These are phyloP conservation scores for Cynocephalus volans DNA, from an alignment of 2,113 vertebrate genomes.

Conservation along the genomic window DNA sequence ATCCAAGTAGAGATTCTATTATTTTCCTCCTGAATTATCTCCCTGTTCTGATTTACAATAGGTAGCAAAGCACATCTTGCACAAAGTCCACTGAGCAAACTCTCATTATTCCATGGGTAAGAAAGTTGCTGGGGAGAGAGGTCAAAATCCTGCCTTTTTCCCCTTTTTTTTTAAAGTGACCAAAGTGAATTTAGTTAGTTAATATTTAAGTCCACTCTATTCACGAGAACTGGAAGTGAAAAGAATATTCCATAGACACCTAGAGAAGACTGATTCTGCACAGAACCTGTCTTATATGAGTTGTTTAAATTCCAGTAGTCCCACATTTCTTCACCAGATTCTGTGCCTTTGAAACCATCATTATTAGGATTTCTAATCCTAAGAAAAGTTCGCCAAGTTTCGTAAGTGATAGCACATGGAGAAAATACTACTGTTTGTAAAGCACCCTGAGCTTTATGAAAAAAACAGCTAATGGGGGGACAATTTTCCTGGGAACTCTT, in stretches of 20 bases:
- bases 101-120: neutral
- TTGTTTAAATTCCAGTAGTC: neutral
- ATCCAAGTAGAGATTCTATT: neutral
- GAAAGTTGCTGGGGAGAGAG: neutral
- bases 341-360: neutral
- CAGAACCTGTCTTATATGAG: neutral
- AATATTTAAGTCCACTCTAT: neutral
- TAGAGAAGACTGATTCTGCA: neutral
- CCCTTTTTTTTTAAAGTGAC: neutral
- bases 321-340: neutral
- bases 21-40: constrained; percentile 24
- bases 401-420: neutral
- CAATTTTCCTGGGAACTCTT: neutral
- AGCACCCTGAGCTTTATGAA: neutral
- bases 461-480: fast-evolving
- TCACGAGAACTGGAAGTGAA: neutral
- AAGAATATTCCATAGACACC: neutral
- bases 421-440: neutral
- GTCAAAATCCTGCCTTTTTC: neutral
- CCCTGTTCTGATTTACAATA: neutral
- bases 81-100: neutral
- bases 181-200: constrained; percentile 59
- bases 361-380: neutral
- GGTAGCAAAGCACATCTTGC: neutral
- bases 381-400: neutral